Evolutionary conservation across 2,888 invertebrate species (phyloP), one percentile per base, ranked within the genome.

Genomic region (Conchocele bisecta): DNA sequence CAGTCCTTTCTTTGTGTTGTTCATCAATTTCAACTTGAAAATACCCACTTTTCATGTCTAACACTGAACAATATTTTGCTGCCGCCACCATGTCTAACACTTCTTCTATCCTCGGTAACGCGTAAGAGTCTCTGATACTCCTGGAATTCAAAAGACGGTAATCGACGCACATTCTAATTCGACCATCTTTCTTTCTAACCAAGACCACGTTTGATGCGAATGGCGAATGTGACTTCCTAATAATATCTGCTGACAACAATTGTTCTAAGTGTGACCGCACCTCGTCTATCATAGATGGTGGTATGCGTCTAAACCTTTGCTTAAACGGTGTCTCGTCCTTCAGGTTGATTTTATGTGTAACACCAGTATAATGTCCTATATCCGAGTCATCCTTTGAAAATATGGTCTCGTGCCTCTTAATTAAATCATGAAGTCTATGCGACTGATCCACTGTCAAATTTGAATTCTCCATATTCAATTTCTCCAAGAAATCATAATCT

Each of bases 261-360:
- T 64, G 54, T 42, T 64, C 35, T 17, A 64, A 15, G 17, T 54
- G 54, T 44, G 26, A 26, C 11, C 64, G 31, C 4, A 77, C 77
- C 24, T 79, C 73, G 6, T 73, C 48, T 17, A 58, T 50, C 79
- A 81, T 73, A 1, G 67, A 39, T 37, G 75, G 75, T 3, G 65
- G 75, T 24, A 79, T 79, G 4, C 51, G 39, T 13, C 76, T 24
- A 20, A 71, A 68, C 4, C 72, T 17, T 33, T 79, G 71, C 42
- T 76, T 81, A 42, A 77, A 75, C 2, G 80, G 77, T 5, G 28
- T 67, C 0, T 56, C 53, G 61, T 79, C 58, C 31, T 42, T 9
- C 4, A 58, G 28, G 44, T 58, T 35, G n/a, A 58, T 58, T 6
- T 17, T 15, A 22, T 44, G 44, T 44, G 57, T 56, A 13, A 63